Conservation (phyloP, 1,140 invertebrate species). For the Laupala kohalensis region DNA sequence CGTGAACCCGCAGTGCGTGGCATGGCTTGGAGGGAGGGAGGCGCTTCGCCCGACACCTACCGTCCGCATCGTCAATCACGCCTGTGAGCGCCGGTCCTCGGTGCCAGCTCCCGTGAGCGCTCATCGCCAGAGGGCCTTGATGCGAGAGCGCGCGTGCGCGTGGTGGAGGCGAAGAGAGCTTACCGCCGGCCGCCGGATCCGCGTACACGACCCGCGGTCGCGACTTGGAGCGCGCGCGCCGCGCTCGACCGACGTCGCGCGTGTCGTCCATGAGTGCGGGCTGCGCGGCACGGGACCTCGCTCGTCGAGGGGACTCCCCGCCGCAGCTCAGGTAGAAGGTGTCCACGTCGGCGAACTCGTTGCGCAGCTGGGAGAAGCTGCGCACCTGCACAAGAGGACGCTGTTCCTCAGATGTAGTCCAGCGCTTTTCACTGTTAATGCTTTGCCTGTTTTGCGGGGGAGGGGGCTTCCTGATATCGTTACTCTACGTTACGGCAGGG, state of each 20-base stretch:
- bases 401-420: too few relatives aligned
- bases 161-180: not conserved
- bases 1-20: too few relatives aligned
- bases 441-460: too few relatives aligned
- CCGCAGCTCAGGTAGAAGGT: constrained; percentile 73
- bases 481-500: too few relatives aligned
- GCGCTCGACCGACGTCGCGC: not conserved
- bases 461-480: too few relatives aligned
- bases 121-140: not conserved
- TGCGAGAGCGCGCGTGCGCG: not conserved
- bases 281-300: constrained; percentile 39
- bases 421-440: too few relatives aligned
- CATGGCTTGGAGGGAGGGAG: too few relatives aligned
- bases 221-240: constrained; percentile 53
- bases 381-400: constrained; percentile 45
- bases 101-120: not conserved
- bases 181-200: constrained; percentile 26
- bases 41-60: constrained; percentile 64
- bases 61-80: constrained; percentile 37
- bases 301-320: constrained; percentile 46
- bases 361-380: constrained; percentile 80
- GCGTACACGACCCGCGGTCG: constrained; percentile 66
- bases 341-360: constrained; percentile 81
- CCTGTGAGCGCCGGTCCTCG: constrained; percentile 40
- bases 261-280: constrained; percentile 9